Percentiles rank a stretch among this genome's conserved stretches.
Evolutionary conservation across 2,113 vertebrate species (phyloP).

Genomic region (Anseranas semipalmata): DNA sequence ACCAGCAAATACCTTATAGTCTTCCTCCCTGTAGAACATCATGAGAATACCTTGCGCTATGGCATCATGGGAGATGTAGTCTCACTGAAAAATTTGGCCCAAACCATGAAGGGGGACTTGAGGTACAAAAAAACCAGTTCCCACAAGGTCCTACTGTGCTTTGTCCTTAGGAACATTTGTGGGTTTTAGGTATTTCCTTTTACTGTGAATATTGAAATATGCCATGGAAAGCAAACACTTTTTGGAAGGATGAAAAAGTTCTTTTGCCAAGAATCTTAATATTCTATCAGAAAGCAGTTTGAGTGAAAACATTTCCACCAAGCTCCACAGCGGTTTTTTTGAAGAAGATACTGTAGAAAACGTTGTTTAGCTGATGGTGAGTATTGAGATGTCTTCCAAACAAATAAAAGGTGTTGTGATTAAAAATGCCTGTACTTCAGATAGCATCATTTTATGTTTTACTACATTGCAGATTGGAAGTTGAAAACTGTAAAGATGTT

Average conservation of each 20-base stretch:
- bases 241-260: neutral
- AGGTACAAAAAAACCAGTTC: neutral
- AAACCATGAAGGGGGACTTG: neutral
- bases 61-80: conserved; percentile 17
- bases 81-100: neutral
- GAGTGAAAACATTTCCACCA: neutral
- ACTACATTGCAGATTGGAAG: neutral
- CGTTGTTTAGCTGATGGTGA: neutral
- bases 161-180: neutral
- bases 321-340: neutral
- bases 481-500: neutral
- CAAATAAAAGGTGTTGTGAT: neutral
- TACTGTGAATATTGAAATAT: neutral
- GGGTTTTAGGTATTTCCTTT: neutral
- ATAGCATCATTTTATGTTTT: neutral
- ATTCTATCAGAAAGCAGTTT: neutral
- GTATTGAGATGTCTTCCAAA: neutral
- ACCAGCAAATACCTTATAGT: neutral
- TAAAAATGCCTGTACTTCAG: neutral
- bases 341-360: neutral
- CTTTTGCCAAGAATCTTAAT: neutral
- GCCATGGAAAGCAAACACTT: neutral
- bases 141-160: neutral
- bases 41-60: neutral
- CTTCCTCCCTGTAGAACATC: neutral